phyloP scores from a whole-genome alignment of 2,888 invertebrate species.

The Antitype chi region DNA sequence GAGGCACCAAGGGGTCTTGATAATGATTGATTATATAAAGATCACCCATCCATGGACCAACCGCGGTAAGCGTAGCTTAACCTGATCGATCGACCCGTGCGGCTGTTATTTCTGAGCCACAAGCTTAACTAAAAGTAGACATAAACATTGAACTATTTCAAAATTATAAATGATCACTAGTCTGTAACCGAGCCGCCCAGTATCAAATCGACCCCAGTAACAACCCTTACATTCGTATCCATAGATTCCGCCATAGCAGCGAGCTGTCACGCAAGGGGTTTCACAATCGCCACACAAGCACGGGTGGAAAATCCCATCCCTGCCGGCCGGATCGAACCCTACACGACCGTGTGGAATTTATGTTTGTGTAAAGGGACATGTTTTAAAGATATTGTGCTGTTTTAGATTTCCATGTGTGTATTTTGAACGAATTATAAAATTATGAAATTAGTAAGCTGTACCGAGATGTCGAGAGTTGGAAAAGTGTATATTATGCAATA shows the following conservation, averaged over 20 bases:
- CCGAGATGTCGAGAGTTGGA: too few species aligned
- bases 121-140: background rate
- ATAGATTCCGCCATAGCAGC: conserved; percentile 6
- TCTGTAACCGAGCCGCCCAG: background rate
- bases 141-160: background rate
- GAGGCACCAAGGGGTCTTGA: too few species aligned
- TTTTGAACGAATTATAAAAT: background rate
- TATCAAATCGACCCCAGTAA: background rate
- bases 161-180: background rate
- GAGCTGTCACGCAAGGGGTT: conserved; percentile 52
- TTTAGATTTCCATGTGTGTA: background rate
- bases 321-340: conserved; percentile 8
- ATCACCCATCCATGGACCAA: background rate
- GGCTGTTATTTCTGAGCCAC: background rate
- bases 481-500: too few species aligned
- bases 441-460: too few species aligned
- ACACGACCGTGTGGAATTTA: background rate
- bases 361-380: background rate
- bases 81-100: background rate
- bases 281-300: conserved; percentile 45
- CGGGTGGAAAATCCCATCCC: conserved; percentile 60
- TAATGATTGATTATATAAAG: too few species aligned
- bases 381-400: background rate
- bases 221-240: conserved; percentile 1
- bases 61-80: background rate